Percentiles rank a stretch among this genome's conserved stretches.
These are phyloP conservation scores for Leptopilina drosophilae DNA, from an alignment of 2,888 invertebrate genomes.

Conservation along the genomic window DNA sequence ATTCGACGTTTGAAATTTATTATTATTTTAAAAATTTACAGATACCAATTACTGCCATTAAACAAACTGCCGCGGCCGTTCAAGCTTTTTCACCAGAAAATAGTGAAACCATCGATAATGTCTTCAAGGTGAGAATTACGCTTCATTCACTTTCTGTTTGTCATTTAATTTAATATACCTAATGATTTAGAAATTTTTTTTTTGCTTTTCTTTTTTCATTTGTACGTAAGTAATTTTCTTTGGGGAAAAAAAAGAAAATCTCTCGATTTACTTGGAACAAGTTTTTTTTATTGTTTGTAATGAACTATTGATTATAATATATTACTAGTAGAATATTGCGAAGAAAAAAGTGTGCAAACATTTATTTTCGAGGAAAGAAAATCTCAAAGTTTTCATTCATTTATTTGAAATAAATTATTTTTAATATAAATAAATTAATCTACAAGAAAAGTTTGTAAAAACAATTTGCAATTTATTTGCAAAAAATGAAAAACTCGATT, in stretches of 20 bases:
- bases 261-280: neutral
- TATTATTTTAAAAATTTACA: conserved; percentile 53
- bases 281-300: too few relatives aligned
- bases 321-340: too few relatives aligned
- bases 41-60: conserved; percentile 72
- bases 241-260: neutral
- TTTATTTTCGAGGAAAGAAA: too few relatives aligned
- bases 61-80: conserved; percentile 67
- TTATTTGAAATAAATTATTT: too few relatives aligned
- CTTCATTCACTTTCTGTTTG: conserved; percentile 41
- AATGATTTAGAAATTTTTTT: conserved; percentile 14
- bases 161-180: neutral
- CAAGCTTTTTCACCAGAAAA: conserved; percentile 67
- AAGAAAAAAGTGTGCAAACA: too few relatives aligned
- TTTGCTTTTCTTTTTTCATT: neutral
- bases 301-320: too few relatives aligned
- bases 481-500: too few relatives aligned
- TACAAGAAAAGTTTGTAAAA: too few relatives aligned
- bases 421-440: too few relatives aligned
- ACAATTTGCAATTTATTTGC: too few relatives aligned
- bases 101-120: conserved; percentile 62
- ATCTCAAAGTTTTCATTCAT: too few relatives aligned
- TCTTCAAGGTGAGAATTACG: conserved; percentile 64
- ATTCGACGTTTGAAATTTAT: neutral
- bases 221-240: neutral